A percentile compares a stretch with the other conserved stretches of the same genome.
Evolutionary conservation across 2,888 invertebrate species (phyloP).

Genomic region (Caradrina clavipalpis): DNA sequence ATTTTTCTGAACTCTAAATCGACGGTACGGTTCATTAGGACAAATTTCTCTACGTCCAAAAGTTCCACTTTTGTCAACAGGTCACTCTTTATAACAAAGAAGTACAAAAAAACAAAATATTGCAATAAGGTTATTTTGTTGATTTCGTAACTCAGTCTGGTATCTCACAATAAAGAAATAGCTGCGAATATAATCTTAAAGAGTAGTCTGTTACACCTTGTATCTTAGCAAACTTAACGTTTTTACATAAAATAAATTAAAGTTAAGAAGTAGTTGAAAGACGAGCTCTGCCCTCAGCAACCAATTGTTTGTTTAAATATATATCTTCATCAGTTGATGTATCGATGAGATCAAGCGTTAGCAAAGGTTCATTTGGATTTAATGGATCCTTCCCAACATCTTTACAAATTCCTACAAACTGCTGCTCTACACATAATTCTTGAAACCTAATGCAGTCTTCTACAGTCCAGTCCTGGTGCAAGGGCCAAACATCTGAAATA

Average conservation of each 20-base stretch:
- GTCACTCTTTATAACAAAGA: neutral
- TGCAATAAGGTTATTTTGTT: conserved; percentile 15
- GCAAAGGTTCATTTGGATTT: conserved; percentile 91
- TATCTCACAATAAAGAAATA: conserved; percentile 51
- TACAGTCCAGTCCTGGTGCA: conserved; percentile 93
- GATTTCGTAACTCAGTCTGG: conserved; percentile 55
- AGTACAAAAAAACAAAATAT: neutral
- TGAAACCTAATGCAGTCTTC: conserved; percentile 94
- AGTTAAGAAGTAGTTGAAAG: conserved; percentile 73
- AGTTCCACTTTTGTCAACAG: no score
- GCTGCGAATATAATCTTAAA: conserved; percentile 34
- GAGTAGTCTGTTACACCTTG: conserved; percentile 67
- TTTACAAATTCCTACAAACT: conserved; percentile 93
- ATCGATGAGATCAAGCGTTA: conserved; percentile 93
- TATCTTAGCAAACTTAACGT: conserved; percentile 52
- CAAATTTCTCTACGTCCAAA: neutral
- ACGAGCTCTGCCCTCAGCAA: conserved; percentile 92
- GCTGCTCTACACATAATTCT: conserved; percentile 92
- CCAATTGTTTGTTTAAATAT: conserved; percentile 92
- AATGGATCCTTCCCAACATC: conserved; percentile 92
- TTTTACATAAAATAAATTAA: conserved; percentile 30
- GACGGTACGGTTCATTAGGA: neutral
- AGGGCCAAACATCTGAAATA: conserved; percentile 87
- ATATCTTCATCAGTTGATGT: conserved; percentile 93
- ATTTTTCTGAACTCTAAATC: neutral